Conservation (phyloP, 2,797 vertebrate genomes). For the Ceyx erithaca region DNA sequence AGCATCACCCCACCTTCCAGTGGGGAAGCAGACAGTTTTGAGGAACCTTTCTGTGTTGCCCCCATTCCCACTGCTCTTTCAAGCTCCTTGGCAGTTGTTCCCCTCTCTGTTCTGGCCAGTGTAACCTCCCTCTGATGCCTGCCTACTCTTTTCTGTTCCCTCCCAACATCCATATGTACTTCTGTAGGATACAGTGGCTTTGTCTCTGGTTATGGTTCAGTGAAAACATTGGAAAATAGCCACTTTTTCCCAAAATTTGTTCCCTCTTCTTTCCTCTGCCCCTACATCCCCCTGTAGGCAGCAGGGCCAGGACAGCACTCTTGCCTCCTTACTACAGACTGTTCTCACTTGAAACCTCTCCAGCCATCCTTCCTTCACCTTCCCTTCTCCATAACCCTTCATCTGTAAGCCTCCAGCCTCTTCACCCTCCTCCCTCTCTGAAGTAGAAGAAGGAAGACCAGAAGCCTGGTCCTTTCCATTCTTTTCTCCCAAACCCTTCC, state of each 20-base stretch:
- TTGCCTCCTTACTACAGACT: neutral
- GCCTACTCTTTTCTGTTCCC: neutral
- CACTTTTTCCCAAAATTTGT: neutral
- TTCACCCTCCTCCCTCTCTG: neutral
- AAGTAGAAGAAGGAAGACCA: no score
- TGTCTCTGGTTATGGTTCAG: neutral
- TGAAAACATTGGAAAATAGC: neutral
- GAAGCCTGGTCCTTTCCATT: neutral
- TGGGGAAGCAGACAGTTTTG: neutral
- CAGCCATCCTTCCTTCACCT: neutral
- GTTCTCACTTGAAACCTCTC: neutral
- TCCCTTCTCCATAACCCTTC: neutral
- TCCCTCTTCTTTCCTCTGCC: neutral
- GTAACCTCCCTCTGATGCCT: neutral
- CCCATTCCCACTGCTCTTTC: slow-evolving; percentile 11
- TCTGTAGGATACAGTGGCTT: neutral
- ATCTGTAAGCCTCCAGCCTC: neutral
- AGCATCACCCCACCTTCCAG: neutral
- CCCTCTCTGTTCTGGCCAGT: neutral
- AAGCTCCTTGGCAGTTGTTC: neutral
- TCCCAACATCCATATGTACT: neutral
- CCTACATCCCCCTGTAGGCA: neutral
- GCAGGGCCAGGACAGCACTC: neutral
- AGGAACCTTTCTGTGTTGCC: neutral
- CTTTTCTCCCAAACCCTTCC: neutral